Evolutionary conservation across 2,797 vertebrate species (phyloP), one percentile per base, ranked within the genome.

Genomic region (Falco biarmicus): DNA sequence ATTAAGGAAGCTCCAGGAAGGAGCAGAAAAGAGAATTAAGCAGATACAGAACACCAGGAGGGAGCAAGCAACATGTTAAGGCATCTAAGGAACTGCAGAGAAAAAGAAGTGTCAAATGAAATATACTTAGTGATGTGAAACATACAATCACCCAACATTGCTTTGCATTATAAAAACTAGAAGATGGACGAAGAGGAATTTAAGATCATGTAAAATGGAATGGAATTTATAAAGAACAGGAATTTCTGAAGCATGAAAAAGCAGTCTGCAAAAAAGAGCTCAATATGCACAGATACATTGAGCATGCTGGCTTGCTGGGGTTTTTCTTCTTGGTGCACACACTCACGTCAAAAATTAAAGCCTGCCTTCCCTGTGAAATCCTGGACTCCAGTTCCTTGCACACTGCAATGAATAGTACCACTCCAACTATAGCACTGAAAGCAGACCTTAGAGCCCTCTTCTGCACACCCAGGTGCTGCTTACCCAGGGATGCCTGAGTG

Each of bases 81-180:
- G 51, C 91, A 77, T 90, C 91, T 88, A 84, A 96, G n/a, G 60
- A 95, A 86, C 63, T 82, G 45, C 39, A 56, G 79, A 90, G 79
- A 73, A 88, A 93, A 95, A 94, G 71, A 96, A 74, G 66, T 96
- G 96, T 97, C 96, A 97, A 90, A 68, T 87, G 66, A 94, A 94
- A 97, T 97, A 95, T 91, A 93, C 56, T 92, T 97, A 96, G 82
- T 60, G 87, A 96, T 95, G 87, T 96, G 95, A 95, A 97, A 93
- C 74, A 59, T 87, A 70, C 83, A 91, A 90, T 89, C 89, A 93
- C 73, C 63, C 37, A 39, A 70, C 65, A 84, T 69, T 97, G 73
- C 70, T 94, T 73, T 96, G 89, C 79, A 81, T 97, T 94, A 91
- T 79, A 91, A 93, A 91, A 94, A 64, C 47, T 84, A 88, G 73